Conservation (phyloP, 2,797 vertebrate species). For the Coregonus suidteri region DNA sequence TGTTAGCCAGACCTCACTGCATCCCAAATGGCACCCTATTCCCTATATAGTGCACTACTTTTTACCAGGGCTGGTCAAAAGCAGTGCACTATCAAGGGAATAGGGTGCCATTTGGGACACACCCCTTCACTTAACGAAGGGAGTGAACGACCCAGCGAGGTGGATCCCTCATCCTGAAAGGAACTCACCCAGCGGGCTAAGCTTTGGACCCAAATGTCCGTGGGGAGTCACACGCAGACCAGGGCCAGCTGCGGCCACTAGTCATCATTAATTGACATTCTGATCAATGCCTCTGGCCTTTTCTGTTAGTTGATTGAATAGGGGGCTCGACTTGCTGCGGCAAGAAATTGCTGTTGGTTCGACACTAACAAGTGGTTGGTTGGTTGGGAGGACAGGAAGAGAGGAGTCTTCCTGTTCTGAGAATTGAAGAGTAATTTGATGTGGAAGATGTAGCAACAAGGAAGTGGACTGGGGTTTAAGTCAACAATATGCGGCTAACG, state of each 20-base stretch:
- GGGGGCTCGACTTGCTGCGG: neutral
- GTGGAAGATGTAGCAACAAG: slow-evolving; percentile 29
- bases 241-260: slow-evolving; percentile 16
- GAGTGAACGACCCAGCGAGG: too few relatives aligned
- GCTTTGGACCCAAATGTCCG: slow-evolving; percentile 11
- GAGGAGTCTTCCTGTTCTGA: slow-evolving; percentile 12
- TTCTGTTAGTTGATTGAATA: slow-evolving; percentile 21
- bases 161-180: neutral
- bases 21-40: neutral
- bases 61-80: too few relatives aligned
- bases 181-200: slow-evolving; percentile 14
- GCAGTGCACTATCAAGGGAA: too few relatives aligned
- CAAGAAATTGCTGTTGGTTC: neutral
- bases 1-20: neutral
- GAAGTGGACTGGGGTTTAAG: slow-evolving; percentile 36
- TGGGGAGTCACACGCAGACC: slow-evolving; percentile 17
- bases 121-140: too few relatives aligned
- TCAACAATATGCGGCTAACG: slow-evolving; percentile 2
- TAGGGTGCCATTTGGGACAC: too few relatives aligned
- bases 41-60: neutral
- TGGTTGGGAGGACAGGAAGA: neutral
- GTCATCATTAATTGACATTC: slow-evolving; percentile 29
- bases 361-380: slow-evolving; percentile 6
- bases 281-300: slow-evolving; percentile 25
- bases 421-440: slow-evolving; percentile 10